phyloP scores from a whole-genome alignment of 2,797 vertebrate species.

The Botia kubotai region DNA sequence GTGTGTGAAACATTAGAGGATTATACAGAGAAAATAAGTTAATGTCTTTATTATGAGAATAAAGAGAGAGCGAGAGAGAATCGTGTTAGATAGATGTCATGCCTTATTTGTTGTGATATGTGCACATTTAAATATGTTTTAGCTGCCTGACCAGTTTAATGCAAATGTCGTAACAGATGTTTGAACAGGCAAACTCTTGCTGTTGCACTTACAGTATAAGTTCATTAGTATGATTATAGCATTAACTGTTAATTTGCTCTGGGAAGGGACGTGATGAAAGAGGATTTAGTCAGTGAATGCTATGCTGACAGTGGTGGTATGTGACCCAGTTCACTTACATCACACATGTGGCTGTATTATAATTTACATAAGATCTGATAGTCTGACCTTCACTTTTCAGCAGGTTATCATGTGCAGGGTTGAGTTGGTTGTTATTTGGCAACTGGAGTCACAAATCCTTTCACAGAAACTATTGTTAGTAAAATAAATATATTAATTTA shows the following conservation, averaged over 20 bases:
- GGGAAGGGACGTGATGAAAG: slow-evolving; percentile 4
- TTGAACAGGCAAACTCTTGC: slow-evolving; percentile 35
- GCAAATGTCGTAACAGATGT: not conserved
- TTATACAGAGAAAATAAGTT: not conserved
- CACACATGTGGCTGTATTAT: not conserved
- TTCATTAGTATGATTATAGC: not conserved
- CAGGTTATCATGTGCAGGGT: not conserved
- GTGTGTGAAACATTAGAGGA: not conserved
- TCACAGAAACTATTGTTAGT: not conserved
- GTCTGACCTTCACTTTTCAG: too few relatives aligned
- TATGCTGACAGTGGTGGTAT: not conserved
- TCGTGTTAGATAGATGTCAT: not conserved
- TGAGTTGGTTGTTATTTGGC: not conserved
- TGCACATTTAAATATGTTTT: slow-evolving; percentile 32
- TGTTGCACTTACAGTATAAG: slow-evolving; percentile 8
- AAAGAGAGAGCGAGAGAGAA: not conserved
- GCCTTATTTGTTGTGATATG: slow-evolving; percentile 1
- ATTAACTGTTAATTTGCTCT: slow-evolving; percentile 23
- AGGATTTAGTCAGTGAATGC: not conserved
- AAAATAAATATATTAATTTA: not conserved
- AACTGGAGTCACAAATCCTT: not conserved
- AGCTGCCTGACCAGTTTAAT: not conserved
- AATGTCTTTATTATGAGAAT: not conserved
- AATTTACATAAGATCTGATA: too few relatives aligned
- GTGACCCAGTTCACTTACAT: slow-evolving; percentile 31